Percentiles rank a stretch among this genome's conserved stretches.
Evolutionary conservation across 2,888 invertebrate species (phyloP).

Genomic region (Ornithoptera priamus): DNA sequence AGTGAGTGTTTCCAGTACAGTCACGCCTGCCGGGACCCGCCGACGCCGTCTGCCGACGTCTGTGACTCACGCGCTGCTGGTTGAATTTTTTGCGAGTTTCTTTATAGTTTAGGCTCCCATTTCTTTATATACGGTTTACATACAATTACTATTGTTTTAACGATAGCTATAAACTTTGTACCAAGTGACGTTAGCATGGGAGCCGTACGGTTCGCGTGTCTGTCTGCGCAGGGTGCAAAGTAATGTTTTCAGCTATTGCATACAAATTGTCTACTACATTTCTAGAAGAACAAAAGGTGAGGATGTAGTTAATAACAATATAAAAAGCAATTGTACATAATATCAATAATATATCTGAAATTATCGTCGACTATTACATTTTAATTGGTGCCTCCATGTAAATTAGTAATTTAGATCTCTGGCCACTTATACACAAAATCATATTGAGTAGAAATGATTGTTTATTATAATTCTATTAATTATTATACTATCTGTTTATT

Average conservation of each 20-base stretch:
- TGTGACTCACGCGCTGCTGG: slow-evolving; percentile 51
- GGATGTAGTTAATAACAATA: slow-evolving; percentile 6
- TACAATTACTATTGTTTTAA: neutral
- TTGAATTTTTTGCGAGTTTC: slow-evolving; percentile 50
- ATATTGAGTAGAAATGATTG: no score
- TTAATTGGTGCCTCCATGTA: no score
- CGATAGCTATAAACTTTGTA: neutral
- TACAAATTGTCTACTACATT: slow-evolving; percentile 71
- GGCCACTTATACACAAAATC: no score
- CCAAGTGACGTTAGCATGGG: slow-evolving; percentile 20
- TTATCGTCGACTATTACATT: no score
- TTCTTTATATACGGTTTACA: slow-evolving; percentile 2
- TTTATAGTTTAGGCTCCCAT: slow-evolving; percentile 32
- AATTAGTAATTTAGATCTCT: no score
- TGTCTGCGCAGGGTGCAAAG: slow-evolving; percentile 40
- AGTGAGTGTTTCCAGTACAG: slow-evolving; percentile 40
- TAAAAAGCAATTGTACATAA: no score
- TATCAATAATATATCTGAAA: no score
- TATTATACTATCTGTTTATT: no score
- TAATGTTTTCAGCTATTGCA: slow-evolving; percentile 70
- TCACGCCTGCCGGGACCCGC: slow-evolving; percentile 44
- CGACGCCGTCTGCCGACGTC: slow-evolving; percentile 37
- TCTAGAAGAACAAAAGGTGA: slow-evolving; percentile 67
- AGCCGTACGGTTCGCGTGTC: slow-evolving; percentile 51
- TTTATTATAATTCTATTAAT: no score